Percentiles rank a stretch among this genome's conserved stretches.
Evolutionary conservation across 2,797 vertebrate genomes (phyloP).

Genomic region (Tragopan temminckii): DNA sequence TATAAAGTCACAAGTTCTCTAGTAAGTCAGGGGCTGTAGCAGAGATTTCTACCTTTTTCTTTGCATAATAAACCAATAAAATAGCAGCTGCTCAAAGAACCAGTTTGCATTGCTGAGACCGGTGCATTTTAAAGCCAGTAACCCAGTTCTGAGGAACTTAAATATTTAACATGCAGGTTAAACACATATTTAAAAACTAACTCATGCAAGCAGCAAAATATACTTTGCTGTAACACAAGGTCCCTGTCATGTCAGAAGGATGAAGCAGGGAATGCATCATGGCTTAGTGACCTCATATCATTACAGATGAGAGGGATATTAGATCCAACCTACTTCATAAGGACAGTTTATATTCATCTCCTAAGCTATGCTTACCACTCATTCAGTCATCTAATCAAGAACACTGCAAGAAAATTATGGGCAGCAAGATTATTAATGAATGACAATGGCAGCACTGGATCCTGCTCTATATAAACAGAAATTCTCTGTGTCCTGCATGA

Average conservation of each 20-base stretch:
- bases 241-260: neutral
- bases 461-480: neutral
- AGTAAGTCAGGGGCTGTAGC: conserved; percentile 4
- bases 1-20: conserved; percentile 22
- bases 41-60: conserved; percentile 24
- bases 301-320: neutral
- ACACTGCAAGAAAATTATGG: neutral
- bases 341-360: neutral
- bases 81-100: conserved; percentile 9
- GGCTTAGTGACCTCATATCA: neutral
- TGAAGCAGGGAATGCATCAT: neutral
- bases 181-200: conserved; percentile 7
- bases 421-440: accelerated
- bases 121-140: neutral
- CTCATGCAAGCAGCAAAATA: neutral
- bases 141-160: neutral
- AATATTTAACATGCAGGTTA: conserved; percentile 41
- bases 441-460: neutral
- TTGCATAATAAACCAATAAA: conserved; percentile 43
- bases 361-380: accelerated
- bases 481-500: neutral
- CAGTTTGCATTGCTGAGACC: neutral
- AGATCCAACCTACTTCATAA: neutral
- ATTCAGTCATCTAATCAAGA: neutral
- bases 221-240: neutral